Evolutionary conservation across 1,140 invertebrate genomes (phyloP).

Genomic region (Diuraphis noxia): DNA sequence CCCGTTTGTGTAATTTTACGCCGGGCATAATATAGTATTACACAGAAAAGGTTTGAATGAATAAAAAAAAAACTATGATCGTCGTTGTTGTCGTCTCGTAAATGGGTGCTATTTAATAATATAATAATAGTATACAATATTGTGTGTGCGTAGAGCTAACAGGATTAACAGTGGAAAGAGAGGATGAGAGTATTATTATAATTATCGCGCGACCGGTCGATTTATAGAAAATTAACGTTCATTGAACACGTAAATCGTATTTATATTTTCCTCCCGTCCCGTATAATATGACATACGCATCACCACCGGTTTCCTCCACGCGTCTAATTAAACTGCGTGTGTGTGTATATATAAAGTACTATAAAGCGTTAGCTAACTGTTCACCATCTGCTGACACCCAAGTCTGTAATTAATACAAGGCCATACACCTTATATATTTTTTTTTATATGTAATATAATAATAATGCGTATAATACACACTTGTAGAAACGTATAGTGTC

Average conservation of each 20-base stretch:
- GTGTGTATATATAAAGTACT: not conserved
- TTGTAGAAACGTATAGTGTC: not conserved
- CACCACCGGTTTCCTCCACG: not conserved
- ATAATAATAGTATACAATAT: not conserved
- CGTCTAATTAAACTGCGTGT: slow-evolving; percentile 4
- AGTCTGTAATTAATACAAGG: slow-evolving; percentile 44
- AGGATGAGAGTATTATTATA: not conserved
- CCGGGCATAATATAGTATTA: not conserved
- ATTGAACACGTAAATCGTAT: slow-evolving; percentile 36
- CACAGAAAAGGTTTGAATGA: not conserved
- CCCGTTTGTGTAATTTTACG: not conserved
- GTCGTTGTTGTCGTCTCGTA: not conserved
- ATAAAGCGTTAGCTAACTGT: not conserved
- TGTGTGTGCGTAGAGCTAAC: not conserved
- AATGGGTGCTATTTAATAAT: not conserved
- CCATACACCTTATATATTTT: not conserved
- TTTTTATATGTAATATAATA: not conserved
- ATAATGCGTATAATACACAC: not conserved
- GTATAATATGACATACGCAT: not conserved
- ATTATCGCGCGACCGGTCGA: not conserved
- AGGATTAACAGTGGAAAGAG: not conserved
- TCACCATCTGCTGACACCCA: slow-evolving; percentile 10
- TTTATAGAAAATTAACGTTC: slow-evolving; percentile 41
- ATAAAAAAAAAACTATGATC: not conserved
- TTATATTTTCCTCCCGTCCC: not conserved